Base-by-base conservation (phyloP, 2,888 invertebrate species). In the Lithophane leautieri region DNA sequence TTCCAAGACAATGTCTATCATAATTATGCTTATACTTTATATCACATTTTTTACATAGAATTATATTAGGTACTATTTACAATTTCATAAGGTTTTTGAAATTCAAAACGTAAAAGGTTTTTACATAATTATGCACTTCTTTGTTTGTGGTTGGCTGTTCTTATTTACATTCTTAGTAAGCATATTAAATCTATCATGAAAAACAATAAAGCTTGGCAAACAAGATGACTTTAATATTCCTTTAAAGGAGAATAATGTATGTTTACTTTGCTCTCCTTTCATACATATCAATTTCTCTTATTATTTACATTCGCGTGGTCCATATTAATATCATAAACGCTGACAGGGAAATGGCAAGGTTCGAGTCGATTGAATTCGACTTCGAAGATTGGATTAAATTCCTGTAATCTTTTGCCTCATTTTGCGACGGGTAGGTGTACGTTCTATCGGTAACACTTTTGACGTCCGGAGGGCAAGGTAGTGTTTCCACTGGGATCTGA, bases 381-480 rank as follows among this genome's bases (percentile, higher is more conserved):
- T 89, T 81, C 68, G 93, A 91, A 71, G 95, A 92, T 74, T 91
- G 92, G 82, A 96, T 95, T 82, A 96, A 91, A 89, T 96, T 96
- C 84, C 96, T 94, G 82, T 95, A 96, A 92, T 96, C 96, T 88
- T 96, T 96, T 4, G 96, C 96, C 88, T 96, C 97, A 75, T 97
- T 97, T 84, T 97, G 97, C 56, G 97, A 95, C 9, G 97, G 97
- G 89, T 97, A 94, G 63, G 96, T 96, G 82, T 96, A 96, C 4
- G 96, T 96, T 75, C 95, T 92, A 83, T 97, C 97, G 34, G 97
- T 97, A 66, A 97, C 97, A 88, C 97, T 97, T 88, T 97, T 97
- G n/a, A 97, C 93, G 70, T 97, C 97, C 81, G 97, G 97, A 72
- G 97, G 97, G 89, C 97, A 97, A 34, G 97, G 97, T 73, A 97